Conservation (phyloP, 2,888 invertebrate genomes). For the Iphiclides podalirius region DNA sequence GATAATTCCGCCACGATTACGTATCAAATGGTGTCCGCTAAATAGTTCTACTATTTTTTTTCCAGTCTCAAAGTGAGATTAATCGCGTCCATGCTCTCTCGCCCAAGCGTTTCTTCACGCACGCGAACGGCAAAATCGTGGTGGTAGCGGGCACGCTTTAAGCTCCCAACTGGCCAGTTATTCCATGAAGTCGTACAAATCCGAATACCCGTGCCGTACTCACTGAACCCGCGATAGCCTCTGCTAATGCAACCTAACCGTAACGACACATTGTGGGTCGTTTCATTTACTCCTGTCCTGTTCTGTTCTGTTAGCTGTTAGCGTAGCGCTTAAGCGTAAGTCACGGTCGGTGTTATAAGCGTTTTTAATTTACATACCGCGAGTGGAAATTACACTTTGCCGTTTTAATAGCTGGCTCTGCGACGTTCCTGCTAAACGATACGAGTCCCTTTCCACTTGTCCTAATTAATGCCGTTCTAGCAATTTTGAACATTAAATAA, state of each 20-base stretch:
- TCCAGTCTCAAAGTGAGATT: slow-evolving; percentile 15
- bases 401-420: slow-evolving; percentile 2
- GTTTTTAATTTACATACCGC: slow-evolving; percentile 21
- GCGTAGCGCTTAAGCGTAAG: slow-evolving; percentile 12
- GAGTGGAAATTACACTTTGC: slow-evolving; percentile 14
- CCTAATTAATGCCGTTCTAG: not conserved
- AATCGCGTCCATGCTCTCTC: not conserved
- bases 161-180: too few species aligned
- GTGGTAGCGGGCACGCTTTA: slow-evolving; percentile 13
- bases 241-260: slow-evolving; percentile 45
- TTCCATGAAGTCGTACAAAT: slow-evolving; percentile 37
- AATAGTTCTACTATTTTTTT: slow-evolving; percentile 16
- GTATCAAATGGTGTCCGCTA: slow-evolving; percentile 10
- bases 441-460: not conserved
- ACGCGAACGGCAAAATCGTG: slow-evolving; percentile 16
- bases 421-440: not conserved
- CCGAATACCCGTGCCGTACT: slow-evolving; percentile 37
- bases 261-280: slow-evolving; percentile 37
- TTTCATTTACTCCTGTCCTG: slow-evolving; percentile 21
- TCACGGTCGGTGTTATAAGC: slow-evolving; percentile 18
- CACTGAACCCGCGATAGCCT: slow-evolving; percentile 41
- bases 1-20: not conserved
- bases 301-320: slow-evolving; percentile 2
- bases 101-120: not conserved
- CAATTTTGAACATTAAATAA: too few species aligned